Evolutionary conservation across 2,797 vertebrate species (phyloP).

Genomic region (Coluber constrictor): DNA sequence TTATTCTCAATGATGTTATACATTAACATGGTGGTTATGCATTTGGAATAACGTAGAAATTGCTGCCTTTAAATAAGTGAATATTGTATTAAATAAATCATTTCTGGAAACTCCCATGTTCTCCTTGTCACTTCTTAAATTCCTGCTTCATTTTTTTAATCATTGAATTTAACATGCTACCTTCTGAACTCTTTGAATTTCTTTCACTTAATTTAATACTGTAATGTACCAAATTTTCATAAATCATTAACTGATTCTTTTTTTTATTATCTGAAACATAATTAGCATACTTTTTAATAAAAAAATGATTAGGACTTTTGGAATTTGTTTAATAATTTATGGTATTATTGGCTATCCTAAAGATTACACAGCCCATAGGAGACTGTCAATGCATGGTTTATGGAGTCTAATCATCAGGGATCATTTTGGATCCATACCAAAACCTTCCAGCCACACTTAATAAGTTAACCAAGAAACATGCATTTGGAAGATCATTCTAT

Average conservation of each 20-base stretch:
- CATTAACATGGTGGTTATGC: background rate
- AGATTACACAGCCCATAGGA: background rate
- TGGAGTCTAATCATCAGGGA: background rate
- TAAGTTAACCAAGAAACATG: background rate
- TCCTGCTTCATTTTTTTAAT: background rate
- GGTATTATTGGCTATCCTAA: background rate
- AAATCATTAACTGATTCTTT: background rate
- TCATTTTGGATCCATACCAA: background rate
- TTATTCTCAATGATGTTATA: background rate
- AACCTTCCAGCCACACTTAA: background rate
- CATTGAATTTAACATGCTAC: background rate
- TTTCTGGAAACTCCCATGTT: background rate
- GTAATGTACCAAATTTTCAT: background rate
- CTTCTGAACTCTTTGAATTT: background rate
- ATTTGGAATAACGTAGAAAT: background rate
- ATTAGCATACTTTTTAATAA: background rate
- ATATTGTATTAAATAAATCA: background rate
- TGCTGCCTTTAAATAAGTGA: background rate
- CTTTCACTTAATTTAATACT: background rate
- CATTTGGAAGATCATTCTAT: slow-evolving; percentile 43
- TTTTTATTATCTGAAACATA: background rate
- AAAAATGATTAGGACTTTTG: background rate
- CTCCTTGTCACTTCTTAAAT: background rate
- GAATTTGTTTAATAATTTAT: background rate
- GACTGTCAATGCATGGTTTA: background rate